Evolutionary conservation across 2,888 invertebrate species (phyloP).

Genomic region (Tortricodes alternella): DNA sequence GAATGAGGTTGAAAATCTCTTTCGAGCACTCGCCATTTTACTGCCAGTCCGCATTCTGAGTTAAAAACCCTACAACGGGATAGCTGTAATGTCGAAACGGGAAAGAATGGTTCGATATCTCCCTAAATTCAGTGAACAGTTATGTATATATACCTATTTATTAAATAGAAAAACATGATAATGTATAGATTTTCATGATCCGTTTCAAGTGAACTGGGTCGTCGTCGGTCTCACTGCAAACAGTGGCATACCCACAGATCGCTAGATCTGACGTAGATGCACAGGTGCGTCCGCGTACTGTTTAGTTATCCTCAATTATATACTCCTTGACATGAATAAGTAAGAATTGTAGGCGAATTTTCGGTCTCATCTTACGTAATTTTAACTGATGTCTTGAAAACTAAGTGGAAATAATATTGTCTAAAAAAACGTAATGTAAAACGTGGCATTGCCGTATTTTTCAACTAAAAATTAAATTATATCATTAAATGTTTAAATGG

Average conservation of each 20-base stretch:
- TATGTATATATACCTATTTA: too few relatives aligned
- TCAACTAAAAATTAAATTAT: too few relatives aligned
- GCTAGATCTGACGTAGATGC: conserved; percentile 44
- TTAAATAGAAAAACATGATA: conserved; percentile 10
- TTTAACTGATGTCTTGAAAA: not conserved
- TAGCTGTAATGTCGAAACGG: too few relatives aligned
- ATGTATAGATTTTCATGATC: conserved; percentile 24
- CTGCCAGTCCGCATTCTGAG: too few relatives aligned
- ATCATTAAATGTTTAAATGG: too few relatives aligned
- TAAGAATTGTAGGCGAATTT: conserved; percentile 37
- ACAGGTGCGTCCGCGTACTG: conserved; percentile 47
- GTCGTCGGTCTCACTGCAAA: conserved; percentile 42
- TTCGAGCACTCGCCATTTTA: too few relatives aligned
- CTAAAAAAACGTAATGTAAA: too few relatives aligned
- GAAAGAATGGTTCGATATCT: too few relatives aligned
- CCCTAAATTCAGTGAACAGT: too few relatives aligned
- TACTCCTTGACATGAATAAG: conserved; percentile 59
- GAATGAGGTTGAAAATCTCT: too few relatives aligned
- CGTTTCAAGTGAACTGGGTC: conserved; percentile 44
- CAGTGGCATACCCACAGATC: conserved; percentile 38
- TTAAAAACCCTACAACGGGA: too few relatives aligned
- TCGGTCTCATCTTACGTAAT: conserved; percentile 22
- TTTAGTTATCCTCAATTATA: conserved; percentile 60
- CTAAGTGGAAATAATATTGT: not conserved
- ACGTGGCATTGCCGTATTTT: too few relatives aligned